A percentile compares a stretch with the other conserved stretches of the same genome.
Conservation (phyloP, 2,888 invertebrate genomes). For the Tipula lateralis region DNA sequence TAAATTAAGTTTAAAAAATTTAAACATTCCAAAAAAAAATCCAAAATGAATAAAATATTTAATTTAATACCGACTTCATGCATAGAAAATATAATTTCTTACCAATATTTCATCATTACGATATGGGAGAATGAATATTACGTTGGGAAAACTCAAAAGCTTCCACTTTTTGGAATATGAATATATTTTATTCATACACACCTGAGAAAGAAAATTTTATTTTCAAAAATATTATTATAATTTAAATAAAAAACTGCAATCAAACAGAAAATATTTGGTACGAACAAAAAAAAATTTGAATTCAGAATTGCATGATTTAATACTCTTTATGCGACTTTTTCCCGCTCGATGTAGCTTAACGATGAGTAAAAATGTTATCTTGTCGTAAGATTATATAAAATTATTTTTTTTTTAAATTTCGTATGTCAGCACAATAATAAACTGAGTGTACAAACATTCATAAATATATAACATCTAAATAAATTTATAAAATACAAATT, state of each 20-base stretch:
- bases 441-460: not conserved
- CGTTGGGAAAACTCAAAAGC: not conserved
- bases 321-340: not conserved
- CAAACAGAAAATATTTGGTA: not conserved
- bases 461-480: not conserved
- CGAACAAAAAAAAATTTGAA: not conserved
- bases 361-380: not conserved
- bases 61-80: not conserved
- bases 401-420: not conserved
- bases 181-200: not conserved
- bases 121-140: not conserved
- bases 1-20: not conserved
- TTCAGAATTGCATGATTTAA: not conserved
- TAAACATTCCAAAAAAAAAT: not conserved
- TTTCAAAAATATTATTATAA: not conserved
- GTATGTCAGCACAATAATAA: not conserved
- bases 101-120: conserved; percentile 1
- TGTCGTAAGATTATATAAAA: not conserved
- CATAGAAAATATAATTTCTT: not conserved
- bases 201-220: not conserved
- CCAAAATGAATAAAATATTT: conserved; percentile 15
- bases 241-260: not conserved
- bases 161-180: not conserved
- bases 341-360: not conserved
- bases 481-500: not conserved